These are phyloP conservation scores for Potamilus streckersoni DNA, from an alignment of 1,140 invertebrate genomes.

Conservation along the genomic window DNA sequence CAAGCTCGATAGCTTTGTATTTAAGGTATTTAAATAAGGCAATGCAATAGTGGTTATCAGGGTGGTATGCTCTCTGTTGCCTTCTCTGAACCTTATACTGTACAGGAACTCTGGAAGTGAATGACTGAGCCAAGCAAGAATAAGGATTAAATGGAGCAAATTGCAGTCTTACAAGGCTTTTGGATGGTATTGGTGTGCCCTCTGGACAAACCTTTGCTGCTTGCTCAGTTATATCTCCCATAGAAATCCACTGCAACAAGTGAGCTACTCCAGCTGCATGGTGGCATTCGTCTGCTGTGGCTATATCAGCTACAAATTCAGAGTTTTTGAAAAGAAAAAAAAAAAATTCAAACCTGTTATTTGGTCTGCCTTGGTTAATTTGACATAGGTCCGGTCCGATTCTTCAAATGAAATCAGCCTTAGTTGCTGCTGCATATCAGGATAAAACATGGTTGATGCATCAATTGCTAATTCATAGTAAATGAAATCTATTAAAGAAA, in stretches of 20 bases:
- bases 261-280: constrained; percentile 23
- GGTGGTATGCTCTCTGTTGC: too few species aligned
- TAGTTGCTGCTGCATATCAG: constrained; percentile 10
- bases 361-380: constrained; percentile 5
- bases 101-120: too few species aligned
- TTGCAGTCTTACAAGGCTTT: constrained; percentile 34
- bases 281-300: constrained; percentile 29
- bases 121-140: too few species aligned
- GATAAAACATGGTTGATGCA: neutral
- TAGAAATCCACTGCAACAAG: constrained; percentile 28
- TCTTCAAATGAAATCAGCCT: constrained; percentile 31
- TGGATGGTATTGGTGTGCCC: constrained; percentile 23
- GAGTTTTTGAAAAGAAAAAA: constrained; percentile 4
- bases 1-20: constrained; percentile 17
- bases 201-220: constrained; percentile 16
- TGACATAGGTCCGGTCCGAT: constrained; percentile 25
- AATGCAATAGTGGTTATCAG: too few species aligned
- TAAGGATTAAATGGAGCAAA: constrained; percentile 33
- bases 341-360: constrained; percentile 20
- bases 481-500: constrained; percentile 13
- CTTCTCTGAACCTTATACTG: too few species aligned
- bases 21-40: constrained; percentile 28
- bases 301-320: constrained; percentile 12
- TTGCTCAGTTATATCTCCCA: constrained; percentile 25
- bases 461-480: constrained; percentile 15